A percentile compares a stretch with the other conserved stretches of the same genome.
Conservation (phyloP, 2,113 vertebrate species). For the Colossoma macropomum region DNA sequence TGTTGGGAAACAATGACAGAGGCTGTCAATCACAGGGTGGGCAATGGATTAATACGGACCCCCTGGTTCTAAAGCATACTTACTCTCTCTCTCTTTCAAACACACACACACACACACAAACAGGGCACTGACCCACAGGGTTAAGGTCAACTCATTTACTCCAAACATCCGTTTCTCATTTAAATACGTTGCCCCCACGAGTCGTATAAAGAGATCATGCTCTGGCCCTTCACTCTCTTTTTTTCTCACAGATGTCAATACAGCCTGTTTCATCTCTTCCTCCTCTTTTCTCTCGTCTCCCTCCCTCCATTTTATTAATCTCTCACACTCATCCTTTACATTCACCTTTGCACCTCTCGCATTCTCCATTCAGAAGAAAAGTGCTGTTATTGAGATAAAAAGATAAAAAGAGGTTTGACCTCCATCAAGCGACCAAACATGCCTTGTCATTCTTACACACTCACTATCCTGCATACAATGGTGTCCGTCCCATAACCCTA, state of each 20-base stretch:
- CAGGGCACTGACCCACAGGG: slow-evolving; percentile 74
- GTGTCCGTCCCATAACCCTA: not conserved
- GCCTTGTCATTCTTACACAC: slow-evolving; percentile 35
- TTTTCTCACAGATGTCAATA: slow-evolving; percentile 68
- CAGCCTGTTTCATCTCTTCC: slow-evolving; percentile 64
- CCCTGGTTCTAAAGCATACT: slow-evolving; percentile 29
- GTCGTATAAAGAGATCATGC: slow-evolving; percentile 72
- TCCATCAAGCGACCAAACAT: slow-evolving; percentile 62
- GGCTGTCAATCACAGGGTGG: slow-evolving; percentile 74
- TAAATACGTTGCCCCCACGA: slow-evolving; percentile 75
- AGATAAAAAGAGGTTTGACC: slow-evolving; percentile 67
- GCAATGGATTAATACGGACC: slow-evolving; percentile 60
- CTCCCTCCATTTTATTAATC: slow-evolving; percentile 30
- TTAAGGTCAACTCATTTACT: slow-evolving; percentile 83
- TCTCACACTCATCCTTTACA: slow-evolving; percentile 40
- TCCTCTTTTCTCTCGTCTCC: slow-evolving; percentile 21
- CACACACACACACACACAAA: slow-evolving; percentile 51
- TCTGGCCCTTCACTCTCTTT: slow-evolving; percentile 54
- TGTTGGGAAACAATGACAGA: slow-evolving; percentile 71
- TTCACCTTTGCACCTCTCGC: slow-evolving; percentile 39
- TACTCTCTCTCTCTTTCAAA: slow-evolving; percentile 29
- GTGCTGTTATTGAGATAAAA: slow-evolving; percentile 27
- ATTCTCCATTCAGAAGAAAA: slow-evolving; percentile 26
- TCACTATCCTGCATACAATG: not conserved
- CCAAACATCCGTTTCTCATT: slow-evolving; percentile 78